Percentiles rank a stretch among this genome's conserved stretches.
phyloP scores from a whole-genome alignment of 2,113 vertebrate species.

The Centropristis striata region DNA sequence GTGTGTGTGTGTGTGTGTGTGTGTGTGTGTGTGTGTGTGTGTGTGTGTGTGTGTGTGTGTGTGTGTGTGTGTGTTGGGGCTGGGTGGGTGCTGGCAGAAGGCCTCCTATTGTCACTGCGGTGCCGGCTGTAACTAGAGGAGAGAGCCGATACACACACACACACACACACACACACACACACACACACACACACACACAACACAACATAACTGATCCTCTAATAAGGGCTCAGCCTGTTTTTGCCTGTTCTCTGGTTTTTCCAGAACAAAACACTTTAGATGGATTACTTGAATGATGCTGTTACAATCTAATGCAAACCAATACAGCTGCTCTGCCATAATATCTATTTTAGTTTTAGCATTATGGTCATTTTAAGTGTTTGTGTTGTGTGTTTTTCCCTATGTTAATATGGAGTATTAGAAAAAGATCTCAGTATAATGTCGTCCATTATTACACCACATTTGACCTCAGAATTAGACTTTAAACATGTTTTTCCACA shows the following conservation, averaged over 20 bases:
- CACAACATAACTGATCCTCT: conserved; percentile 43
- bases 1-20: neutral
- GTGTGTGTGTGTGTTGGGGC: neutral
- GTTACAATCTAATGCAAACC: neutral
- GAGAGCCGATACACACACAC: neutral
- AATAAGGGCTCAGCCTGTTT: conserved; percentile 35
- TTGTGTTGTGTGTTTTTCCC: neutral
- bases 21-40: conserved; percentile 17
- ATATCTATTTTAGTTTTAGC: neutral
- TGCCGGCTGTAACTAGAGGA: conserved; percentile 61
- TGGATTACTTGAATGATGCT: neutral
- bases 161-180: neutral
- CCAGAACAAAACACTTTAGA: neutral
- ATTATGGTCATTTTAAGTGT: too few relatives aligned
- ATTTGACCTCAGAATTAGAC: neutral
- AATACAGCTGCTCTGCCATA: neutral
- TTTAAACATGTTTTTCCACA: neutral
- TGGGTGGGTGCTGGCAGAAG: conserved; percentile 39
- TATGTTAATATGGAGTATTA: neutral
- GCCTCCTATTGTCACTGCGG: conserved; percentile 49
- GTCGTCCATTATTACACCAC: neutral
- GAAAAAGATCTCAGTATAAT: neutral
- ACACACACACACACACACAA: conserved; percentile 2
- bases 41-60: conserved; percentile 16
- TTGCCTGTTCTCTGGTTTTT: conserved; percentile 34